These are phyloP conservation scores for Lagopus leucura DNA, from an alignment of 2,113 vertebrate genomes.

Conservation along the genomic window DNA sequence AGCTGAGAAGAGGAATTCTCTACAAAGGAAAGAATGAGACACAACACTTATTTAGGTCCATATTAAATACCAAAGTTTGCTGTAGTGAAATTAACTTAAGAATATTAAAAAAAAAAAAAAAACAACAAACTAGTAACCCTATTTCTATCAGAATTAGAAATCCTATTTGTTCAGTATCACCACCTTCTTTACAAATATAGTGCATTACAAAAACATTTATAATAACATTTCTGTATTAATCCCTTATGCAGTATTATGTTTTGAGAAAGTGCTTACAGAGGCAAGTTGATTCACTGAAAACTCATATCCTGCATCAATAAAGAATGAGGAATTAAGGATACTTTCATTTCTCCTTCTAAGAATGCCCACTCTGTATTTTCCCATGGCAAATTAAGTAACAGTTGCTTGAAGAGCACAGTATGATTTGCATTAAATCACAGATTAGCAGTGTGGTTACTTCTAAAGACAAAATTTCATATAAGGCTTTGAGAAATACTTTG, in stretches of 20 bases:
- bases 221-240: constrained; percentile 15
- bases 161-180: not conserved
- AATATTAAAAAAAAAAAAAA: not conserved
- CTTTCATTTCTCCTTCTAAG: not conserved
- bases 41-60: constrained; percentile 39
- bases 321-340: constrained; percentile 26
- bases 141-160: not conserved
- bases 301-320: not conserved
- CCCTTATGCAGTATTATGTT: not conserved
- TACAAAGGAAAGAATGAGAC: constrained; percentile 22
- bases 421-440: constrained; percentile 29
- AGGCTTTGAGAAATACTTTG: constrained; percentile 57
- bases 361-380: not conserved
- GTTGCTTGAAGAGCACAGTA: constrained; percentile 40
- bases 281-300: constrained; percentile 27
- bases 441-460: constrained; percentile 27
- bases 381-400: constrained; percentile 13
- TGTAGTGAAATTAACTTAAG: constrained; percentile 42
- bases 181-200: constrained; percentile 62
- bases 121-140: not conserved
- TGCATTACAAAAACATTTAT: constrained; percentile 76
- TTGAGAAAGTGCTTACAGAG: constrained; percentile 41
- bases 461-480: constrained; percentile 46
- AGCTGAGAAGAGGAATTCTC: not conserved
- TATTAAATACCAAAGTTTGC: constrained; percentile 2